Conservation (phyloP, 2,888 invertebrate species). For the Idaea dimidiata region DNA sequence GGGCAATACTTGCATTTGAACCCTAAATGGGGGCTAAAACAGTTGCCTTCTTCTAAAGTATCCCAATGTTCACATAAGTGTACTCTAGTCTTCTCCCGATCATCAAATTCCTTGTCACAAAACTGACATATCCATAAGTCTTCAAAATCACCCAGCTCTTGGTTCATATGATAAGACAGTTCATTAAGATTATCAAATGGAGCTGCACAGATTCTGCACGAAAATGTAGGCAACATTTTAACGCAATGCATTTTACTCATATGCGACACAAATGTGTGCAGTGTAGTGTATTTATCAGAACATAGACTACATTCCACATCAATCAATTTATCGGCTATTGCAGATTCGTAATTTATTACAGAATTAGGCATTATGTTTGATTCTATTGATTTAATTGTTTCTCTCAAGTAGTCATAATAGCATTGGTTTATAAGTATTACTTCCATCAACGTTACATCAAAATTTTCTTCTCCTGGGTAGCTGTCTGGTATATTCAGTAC, state of each 20-base stretch:
- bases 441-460: slow-evolving; percentile 70
- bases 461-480: slow-evolving; percentile 67
- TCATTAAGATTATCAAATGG: slow-evolving; percentile 60
- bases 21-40: slow-evolving; percentile 73
- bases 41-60: slow-evolving; percentile 60
- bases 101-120: slow-evolving; percentile 73
- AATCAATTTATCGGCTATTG: slow-evolving; percentile 37
- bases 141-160: slow-evolving; percentile 65
- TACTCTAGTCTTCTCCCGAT: slow-evolving; percentile 52
- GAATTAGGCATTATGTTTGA: slow-evolving; percentile 53
- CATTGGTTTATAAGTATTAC: slow-evolving; percentile 64
- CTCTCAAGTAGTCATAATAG: slow-evolving; percentile 63
- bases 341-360: slow-evolving; percentile 50
- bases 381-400: slow-evolving; percentile 47
- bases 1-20: slow-evolving; percentile 75
- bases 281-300: slow-evolving; percentile 44
- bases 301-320: slow-evolving; percentile 60
- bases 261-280: slow-evolving; percentile 47
- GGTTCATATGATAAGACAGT: slow-evolving; percentile 49
- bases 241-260: slow-evolving; percentile 65
- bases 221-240: slow-evolving; percentile 54
- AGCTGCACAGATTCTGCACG: slow-evolving; percentile 65
- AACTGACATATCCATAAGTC: slow-evolving; percentile 76
- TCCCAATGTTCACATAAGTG: slow-evolving; percentile 65
- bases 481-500: slow-evolving; percentile 35